A percentile compares a stretch with the other conserved stretches of the same genome.
Conservation (phyloP, 1,140 invertebrate species). For the Pseudomyrmex concolor region DNA sequence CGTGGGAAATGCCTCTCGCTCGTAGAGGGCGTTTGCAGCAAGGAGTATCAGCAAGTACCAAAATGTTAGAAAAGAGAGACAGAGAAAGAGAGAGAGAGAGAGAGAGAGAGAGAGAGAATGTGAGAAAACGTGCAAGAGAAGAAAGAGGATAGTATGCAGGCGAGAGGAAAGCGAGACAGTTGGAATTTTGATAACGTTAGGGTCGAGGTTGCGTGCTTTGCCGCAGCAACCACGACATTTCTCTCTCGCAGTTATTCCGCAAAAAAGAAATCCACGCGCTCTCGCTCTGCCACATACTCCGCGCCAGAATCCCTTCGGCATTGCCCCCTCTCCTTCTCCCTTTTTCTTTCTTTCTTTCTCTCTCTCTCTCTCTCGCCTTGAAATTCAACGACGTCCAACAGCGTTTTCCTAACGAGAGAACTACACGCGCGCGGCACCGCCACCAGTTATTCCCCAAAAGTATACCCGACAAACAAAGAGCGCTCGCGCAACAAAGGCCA, state of each 20-base stretch:
- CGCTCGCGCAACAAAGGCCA: neutral
- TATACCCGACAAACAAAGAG: slow-evolving; percentile 4
- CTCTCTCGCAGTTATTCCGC: slow-evolving; percentile 58
- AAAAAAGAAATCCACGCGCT: slow-evolving; percentile 48
- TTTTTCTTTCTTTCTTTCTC: neutral
- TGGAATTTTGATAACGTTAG: slow-evolving; percentile 75
- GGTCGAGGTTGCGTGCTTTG: slow-evolving; percentile 65
- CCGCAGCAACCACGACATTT: slow-evolving; percentile 72
- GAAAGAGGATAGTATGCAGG: neutral
- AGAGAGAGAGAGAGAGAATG: slow-evolving; percentile 3
- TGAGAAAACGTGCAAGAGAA: neutral
- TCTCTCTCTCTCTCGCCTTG: neutral
- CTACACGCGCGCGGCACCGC: neutral
- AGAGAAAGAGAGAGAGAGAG: slow-evolving; percentile 1
- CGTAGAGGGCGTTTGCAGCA: slow-evolving; percentile 13
- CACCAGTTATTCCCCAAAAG: slow-evolving; percentile 8
- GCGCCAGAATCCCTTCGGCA: slow-evolving; percentile 33
- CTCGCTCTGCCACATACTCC: neutral
- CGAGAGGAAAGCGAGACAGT: slow-evolving; percentile 53
- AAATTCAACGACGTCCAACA: slow-evolving; percentile 42
- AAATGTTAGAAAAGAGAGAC: neutral
- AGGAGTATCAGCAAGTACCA: neutral
- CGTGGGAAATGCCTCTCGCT: slow-evolving; percentile 55
- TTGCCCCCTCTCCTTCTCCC: neutral
- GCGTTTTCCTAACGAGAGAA: slow-evolving; percentile 42